A percentile compares a stretch with the other conserved stretches of the same genome.
These are phyloP conservation scores for Leptobrachium leishanense DNA, from an alignment of 2,113 vertebrate genomes.

Conservation along the genomic window DNA sequence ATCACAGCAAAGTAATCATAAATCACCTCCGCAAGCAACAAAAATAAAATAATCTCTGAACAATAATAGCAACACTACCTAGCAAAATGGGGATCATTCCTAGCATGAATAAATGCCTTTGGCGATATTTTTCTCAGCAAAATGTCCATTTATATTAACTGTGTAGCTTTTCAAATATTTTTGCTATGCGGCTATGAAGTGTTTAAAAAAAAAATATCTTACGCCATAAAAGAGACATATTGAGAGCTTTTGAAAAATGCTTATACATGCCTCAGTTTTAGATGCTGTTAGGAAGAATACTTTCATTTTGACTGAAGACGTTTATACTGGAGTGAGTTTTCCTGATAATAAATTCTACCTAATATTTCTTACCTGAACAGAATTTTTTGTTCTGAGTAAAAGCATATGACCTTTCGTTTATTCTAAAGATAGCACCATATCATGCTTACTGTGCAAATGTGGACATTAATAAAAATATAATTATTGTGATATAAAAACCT, in stretches of 20 bases:
- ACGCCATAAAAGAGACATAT: not conserved
- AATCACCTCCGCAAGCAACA: not conserved
- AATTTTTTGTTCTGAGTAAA: no score
- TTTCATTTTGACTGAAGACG: no score
- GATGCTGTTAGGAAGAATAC: not conserved
- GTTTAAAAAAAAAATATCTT: no score
- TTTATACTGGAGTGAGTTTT: no score
- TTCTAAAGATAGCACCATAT: no score
- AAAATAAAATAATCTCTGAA: not conserved
- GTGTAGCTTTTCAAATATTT: not conserved
- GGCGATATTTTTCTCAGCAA: not conserved
- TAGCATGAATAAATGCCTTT: not conserved
- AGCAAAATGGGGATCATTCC: not conserved
- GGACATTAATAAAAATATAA: no score
- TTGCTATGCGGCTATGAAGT: not conserved
- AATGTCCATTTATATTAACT: not conserved
- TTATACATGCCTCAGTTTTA: not conserved
- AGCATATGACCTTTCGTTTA: no score
- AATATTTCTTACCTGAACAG: no score
- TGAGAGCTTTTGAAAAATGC: not conserved
- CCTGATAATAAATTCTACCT: no score
- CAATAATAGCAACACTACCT: not conserved
- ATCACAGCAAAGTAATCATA: not conserved
- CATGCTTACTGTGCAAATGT: no score
- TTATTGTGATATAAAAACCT: no score